These are phyloP conservation scores for Ailuropoda melanoleuca DNA, from an alignment of 2,113 vertebrate species.

Conservation along the genomic window DNA sequence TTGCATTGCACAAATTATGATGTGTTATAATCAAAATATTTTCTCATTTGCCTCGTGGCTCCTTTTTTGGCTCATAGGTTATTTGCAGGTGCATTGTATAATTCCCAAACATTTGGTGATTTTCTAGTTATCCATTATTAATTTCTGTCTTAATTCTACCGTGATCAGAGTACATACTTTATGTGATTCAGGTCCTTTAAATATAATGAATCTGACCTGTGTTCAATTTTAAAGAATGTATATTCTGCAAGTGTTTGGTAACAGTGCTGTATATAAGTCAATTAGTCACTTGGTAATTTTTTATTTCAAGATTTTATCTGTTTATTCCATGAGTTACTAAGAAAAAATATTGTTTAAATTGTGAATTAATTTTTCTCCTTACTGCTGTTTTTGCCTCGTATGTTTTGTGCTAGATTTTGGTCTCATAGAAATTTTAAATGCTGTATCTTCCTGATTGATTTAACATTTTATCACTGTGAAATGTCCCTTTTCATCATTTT, in stretches of 20 bases:
- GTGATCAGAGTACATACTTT: neutral
- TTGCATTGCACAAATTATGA: neutral
- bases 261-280: neutral
- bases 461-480: neutral
- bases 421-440: neutral
- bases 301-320: neutral
- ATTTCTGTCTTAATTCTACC: neutral
- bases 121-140: neutral
- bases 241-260: neutral
- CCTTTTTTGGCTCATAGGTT: neutral
- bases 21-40: neutral
- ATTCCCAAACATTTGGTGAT: neutral
- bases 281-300: neutral
- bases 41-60: neutral
- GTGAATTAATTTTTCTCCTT: neutral
- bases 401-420: neutral
- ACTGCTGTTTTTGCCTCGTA: neutral
- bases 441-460: neutral
- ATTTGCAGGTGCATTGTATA: neutral
- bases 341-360: neutral
- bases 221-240: neutral
- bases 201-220: neutral
- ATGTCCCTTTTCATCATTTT: neutral
- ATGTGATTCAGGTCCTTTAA: neutral
- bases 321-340: neutral